These are phyloP conservation scores for Rhinogobio ventralis DNA, from an alignment of 2,797 vertebrate genomes.

Conservation along the genomic window DNA sequence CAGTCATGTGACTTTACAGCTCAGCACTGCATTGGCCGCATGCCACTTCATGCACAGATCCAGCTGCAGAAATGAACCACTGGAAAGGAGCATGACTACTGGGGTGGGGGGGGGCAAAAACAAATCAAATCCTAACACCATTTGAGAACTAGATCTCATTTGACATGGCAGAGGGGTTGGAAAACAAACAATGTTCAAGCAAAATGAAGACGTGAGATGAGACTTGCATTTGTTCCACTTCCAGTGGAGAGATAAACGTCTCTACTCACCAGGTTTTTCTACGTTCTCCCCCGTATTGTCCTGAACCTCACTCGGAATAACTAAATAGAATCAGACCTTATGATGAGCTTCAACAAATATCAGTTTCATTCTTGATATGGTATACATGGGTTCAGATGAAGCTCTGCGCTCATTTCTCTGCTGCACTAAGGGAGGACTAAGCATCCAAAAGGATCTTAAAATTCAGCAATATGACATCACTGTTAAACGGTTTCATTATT, in stretches of 20 bases:
- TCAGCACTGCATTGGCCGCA: background rate
- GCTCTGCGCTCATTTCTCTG: background rate
- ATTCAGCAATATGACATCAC: background rate
- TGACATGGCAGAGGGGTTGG: background rate
- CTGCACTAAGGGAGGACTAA: background rate
- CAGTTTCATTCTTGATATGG: background rate
- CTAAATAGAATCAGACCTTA: conserved; percentile 82
- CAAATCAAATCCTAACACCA: conserved; percentile 43
- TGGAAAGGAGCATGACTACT: conserved; percentile 26
- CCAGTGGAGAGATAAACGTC: conserved; percentile 40
- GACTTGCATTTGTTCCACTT: conserved; percentile 58
- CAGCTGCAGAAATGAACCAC: background rate
- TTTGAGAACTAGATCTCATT: background rate
- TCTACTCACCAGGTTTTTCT: conserved; percentile 82
- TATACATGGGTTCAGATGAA: conserved; percentile 16
- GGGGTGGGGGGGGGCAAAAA: conserved; percentile 10
- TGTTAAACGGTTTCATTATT: too few relatives aligned
- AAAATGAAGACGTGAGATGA: conserved; percentile 65
- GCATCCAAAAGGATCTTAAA: background rate
- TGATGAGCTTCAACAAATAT: conserved; percentile 68
- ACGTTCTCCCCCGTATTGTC: conserved; percentile 80
- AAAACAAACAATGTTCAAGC: conserved; percentile 63
- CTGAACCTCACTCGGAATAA: conserved; percentile 82
- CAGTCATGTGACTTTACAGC: background rate
- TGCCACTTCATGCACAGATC: conserved; percentile 30